These are phyloP conservation scores for Drosophila subquinaria DNA, from an alignment of 2,888 invertebrate species.

Conservation along the genomic window DNA sequence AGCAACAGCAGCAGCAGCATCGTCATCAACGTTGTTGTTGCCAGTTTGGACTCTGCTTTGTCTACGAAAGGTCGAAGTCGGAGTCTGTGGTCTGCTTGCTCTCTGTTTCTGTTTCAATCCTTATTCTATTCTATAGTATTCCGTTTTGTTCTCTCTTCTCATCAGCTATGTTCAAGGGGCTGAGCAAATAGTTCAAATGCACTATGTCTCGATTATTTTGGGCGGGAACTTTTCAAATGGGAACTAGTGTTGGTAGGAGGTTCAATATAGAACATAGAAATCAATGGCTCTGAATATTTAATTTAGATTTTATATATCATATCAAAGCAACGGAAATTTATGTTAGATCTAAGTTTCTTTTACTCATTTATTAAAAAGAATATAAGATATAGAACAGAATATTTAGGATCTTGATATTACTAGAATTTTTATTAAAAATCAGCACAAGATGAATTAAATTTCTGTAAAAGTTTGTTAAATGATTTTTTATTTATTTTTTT, in stretches of 20 bases:
- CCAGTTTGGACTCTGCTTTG: constrained; percentile 77
- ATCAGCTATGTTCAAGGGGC: constrained; percentile 16
- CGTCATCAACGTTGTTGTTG: constrained; percentile 70
- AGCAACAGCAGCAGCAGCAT: constrained; percentile 37
- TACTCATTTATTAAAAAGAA: too few relatives aligned
- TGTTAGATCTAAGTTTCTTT: too few relatives aligned
- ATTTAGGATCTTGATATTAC: too few relatives aligned
- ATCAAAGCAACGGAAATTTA: too few relatives aligned
- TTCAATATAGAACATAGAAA: background rate
- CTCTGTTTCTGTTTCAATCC: constrained; percentile 36
- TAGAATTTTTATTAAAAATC: too few relatives aligned
- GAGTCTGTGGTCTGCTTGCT: constrained; percentile 69
- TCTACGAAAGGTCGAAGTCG: constrained; percentile 80
- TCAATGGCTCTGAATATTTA: background rate
- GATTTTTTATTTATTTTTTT: background rate
- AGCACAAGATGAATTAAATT: too few relatives aligned
- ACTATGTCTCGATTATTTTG: constrained; percentile 50
- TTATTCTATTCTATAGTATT: constrained; percentile 11
- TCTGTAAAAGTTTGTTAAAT: background rate
- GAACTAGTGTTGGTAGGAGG: constrained; percentile 9
- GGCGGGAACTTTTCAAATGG: constrained; percentile 48
- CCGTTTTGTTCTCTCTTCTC: constrained; percentile 7
- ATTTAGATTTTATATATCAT: background rate
- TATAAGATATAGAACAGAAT: too few relatives aligned
- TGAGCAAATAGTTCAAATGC: constrained; percentile 63